A percentile compares a stretch with the other conserved stretches of the same genome.
Conservation (phyloP, 2,888 invertebrate genomes). For the Diaperis boleti region DNA sequence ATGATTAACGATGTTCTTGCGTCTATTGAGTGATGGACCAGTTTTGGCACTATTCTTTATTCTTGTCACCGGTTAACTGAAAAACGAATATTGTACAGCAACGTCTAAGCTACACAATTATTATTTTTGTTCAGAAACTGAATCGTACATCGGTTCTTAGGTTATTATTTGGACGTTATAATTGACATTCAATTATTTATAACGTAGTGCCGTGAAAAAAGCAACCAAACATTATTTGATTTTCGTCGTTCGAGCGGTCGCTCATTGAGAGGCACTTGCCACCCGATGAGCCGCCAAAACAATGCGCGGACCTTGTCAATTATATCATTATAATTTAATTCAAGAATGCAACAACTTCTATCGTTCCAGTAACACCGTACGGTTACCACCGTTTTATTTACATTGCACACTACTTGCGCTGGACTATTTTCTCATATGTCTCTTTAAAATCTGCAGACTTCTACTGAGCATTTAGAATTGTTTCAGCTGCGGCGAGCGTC, state of each 20-base stretch:
- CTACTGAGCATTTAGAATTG: slow-evolving; percentile 67
- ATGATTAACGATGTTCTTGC: slow-evolving; percentile 19
- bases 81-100: slow-evolving; percentile 61
- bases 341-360: slow-evolving; percentile 47
- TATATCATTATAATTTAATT: slow-evolving; percentile 10
- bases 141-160: slow-evolving; percentile 51
- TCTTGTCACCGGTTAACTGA: slow-evolving; percentile 35
- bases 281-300: slow-evolving; percentile 12
- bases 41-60: slow-evolving; percentile 34
- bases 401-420: slow-evolving; percentile 64
- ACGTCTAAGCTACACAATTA: slow-evolving; percentile 64
- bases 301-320: slow-evolving; percentile 13
- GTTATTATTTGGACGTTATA: slow-evolving; percentile 60
- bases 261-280: slow-evolving; percentile 20
- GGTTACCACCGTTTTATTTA: slow-evolving; percentile 60
- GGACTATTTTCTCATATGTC: slow-evolving; percentile 60
- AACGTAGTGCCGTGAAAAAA: slow-evolving; percentile 40
- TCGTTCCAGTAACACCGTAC: slow-evolving; percentile 50
- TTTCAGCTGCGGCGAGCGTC: slow-evolving; percentile 46
- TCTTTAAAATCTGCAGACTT: slow-evolving; percentile 58
- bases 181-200: slow-evolving; percentile 64
- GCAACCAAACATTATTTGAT: slow-evolving; percentile 26
- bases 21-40: slow-evolving; percentile 25
- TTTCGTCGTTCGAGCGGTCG: slow-evolving; percentile 7
- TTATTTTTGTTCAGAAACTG: slow-evolving; percentile 46